A percentile compares a stretch with the other conserved stretches of the same genome.
Conservation (phyloP, 2,888 invertebrate genomes). For the Thera obeliscata region DNA sequence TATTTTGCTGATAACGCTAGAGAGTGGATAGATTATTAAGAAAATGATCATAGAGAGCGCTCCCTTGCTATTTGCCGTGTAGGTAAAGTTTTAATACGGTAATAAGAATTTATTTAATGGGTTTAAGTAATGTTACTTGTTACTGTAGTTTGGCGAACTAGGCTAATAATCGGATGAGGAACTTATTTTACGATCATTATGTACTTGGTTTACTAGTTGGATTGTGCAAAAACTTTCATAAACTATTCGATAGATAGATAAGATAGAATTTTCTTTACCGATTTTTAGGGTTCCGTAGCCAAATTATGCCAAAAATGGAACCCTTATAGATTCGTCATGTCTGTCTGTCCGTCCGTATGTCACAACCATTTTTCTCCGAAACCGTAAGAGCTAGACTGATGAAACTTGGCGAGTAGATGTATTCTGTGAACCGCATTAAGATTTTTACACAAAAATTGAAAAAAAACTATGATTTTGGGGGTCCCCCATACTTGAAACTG, state of each 20-base stretch:
- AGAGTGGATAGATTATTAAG: slow-evolving; percentile 16
- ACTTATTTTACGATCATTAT: slow-evolving; percentile 22
- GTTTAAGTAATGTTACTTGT: slow-evolving; percentile 25
- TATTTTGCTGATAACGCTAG: slow-evolving; percentile 10
- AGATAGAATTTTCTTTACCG: neutral
- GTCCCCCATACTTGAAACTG: too few species aligned
- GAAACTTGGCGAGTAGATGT: too few species aligned
- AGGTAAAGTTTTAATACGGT: slow-evolving; percentile 40
- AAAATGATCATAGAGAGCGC: slow-evolving; percentile 17
- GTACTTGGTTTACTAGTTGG: slow-evolving; percentile 11
- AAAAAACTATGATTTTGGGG: too few species aligned
- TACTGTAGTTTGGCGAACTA: slow-evolving; percentile 23
- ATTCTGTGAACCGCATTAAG: too few species aligned
- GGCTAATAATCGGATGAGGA: slow-evolving; percentile 20
- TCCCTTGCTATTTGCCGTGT: slow-evolving; percentile 27
- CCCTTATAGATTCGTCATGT: too few species aligned
- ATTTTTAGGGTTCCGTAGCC: too few species aligned
- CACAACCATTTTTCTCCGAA: too few species aligned
- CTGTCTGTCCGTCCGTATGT: too few species aligned
- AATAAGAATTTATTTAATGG: slow-evolving; percentile 42
- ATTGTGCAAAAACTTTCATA: neutral
- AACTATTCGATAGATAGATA: neutral
- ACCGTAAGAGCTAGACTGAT: too few species aligned
- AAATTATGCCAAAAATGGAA: too few species aligned
- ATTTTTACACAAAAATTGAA: too few species aligned